These are phyloP conservation scores for Calvadosia cruxmelitensis DNA, from an alignment of 30 jellyfish, hydroid and myxozoan species.

Conservation along the genomic window DNA sequence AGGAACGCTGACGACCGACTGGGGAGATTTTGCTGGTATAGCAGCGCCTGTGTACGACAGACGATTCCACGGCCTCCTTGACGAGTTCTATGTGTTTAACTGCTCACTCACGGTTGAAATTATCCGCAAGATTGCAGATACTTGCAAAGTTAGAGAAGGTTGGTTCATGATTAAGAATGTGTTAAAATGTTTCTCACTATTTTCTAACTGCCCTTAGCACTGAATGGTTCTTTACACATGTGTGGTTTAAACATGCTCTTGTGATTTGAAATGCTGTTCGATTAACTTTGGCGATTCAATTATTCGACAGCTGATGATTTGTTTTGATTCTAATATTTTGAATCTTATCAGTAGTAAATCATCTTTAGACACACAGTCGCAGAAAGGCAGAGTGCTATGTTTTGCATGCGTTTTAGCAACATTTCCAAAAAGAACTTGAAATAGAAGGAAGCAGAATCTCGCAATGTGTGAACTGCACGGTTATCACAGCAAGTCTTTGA, in stretches of 20 bases:
- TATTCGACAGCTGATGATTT: not conserved
- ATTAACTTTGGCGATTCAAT: not conserved
- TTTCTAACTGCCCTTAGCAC: no score
- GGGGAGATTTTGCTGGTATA: conserved; percentile 60
- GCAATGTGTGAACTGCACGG: no score
- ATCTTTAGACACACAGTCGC: no score
- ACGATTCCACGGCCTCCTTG: conserved; percentile 56
- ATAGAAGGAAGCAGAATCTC: no score
- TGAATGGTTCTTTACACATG: not conserved
- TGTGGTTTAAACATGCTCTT: not conserved
- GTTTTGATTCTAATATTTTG: not conserved
- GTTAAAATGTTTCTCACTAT: no score
- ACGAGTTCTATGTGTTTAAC: conserved; percentile 75
- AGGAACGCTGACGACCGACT: conserved; percentile 46
- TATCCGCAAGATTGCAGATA: conserved; percentile 65
- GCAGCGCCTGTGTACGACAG: conserved; percentile 50
- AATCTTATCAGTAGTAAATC: no score
- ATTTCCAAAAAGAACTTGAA: no score
- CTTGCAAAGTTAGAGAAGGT: conserved; percentile 77
- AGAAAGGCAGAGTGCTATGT: no score
- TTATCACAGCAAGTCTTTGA: no score
- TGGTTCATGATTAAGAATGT: no score
- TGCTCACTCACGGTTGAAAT: conserved; percentile 64
- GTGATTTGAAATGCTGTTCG: not conserved
- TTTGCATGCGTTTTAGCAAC: no score